phyloP scores from a whole-genome alignment of 2,797 vertebrate species.

The Okamejei kenojei region DNA sequence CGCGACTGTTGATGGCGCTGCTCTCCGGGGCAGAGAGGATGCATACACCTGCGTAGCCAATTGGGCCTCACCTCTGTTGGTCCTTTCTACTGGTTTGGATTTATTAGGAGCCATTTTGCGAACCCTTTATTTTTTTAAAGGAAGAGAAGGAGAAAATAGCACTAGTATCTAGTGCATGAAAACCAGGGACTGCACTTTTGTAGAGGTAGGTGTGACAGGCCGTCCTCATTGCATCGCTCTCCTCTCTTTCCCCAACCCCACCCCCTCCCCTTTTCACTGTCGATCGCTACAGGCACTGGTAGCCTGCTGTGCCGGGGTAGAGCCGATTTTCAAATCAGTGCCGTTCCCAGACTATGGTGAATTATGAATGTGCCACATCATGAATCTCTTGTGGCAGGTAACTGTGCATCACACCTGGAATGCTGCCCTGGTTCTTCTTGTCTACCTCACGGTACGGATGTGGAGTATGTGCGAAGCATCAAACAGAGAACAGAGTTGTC shows the following conservation, averaged over 20 bases:
- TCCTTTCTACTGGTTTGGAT: slow-evolving; percentile 54
- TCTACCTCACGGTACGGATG: slow-evolving; percentile 82
- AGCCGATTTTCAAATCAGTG: slow-evolving; percentile 62
- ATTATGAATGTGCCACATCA: slow-evolving; percentile 97
- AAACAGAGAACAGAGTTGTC: slow-evolving; percentile 82
- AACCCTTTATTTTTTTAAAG: slow-evolving; percentile 38
- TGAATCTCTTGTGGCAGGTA: slow-evolving; percentile 97
- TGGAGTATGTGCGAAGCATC: slow-evolving; percentile 77
- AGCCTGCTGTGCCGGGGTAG: slow-evolving; percentile 53
- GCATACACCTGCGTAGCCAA: slow-evolving; percentile 72
- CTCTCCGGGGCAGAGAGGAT: slow-evolving; percentile 60
- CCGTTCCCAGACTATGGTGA: slow-evolving; percentile 78
- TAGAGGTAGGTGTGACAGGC: slow-evolving; percentile 68
- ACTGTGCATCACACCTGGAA: slow-evolving; percentile 93
- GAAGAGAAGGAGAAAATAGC: not conserved
- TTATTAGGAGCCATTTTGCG: slow-evolving; percentile 80
- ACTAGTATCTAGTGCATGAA: slow-evolving; percentile 30
- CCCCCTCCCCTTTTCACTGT: slow-evolving; percentile 54
- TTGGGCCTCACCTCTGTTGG: slow-evolving; percentile 67
- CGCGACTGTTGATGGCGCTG: slow-evolving; percentile 62
- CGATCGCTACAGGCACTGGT: slow-evolving; percentile 34
- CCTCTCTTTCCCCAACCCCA: slow-evolving; percentile 46
- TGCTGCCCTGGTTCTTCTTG: slow-evolving; percentile 78
- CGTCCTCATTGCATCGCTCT: slow-evolving; percentile 42
- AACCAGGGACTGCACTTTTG: slow-evolving; percentile 63